Percentiles rank a stretch among this genome's conserved stretches.
phyloP scores from a whole-genome alignment of 2,888 invertebrate genomes.

The Erpobdella octoculata region DNA sequence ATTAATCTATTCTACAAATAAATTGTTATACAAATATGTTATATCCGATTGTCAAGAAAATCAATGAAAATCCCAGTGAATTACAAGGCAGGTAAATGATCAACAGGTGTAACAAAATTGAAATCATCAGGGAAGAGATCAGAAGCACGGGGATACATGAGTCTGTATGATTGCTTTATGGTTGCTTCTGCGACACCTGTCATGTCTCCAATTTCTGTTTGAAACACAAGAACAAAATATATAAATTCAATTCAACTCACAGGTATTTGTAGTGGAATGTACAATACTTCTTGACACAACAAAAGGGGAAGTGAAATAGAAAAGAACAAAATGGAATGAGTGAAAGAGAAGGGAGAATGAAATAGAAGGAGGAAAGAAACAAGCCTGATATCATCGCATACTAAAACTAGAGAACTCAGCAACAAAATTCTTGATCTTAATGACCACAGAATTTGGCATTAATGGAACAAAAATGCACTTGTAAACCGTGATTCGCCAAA shows the following conservation, averaged over 20 bases:
- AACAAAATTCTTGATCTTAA: too few relatives aligned
- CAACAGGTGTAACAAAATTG: constrained; percentile 86
- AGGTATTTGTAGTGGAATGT: background rate
- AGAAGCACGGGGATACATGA: constrained; percentile 87
- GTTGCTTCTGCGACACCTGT: constrained; percentile 97
- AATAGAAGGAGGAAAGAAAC: too few relatives aligned
- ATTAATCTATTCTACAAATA: too few relatives aligned
- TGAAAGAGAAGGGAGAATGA: too few relatives aligned
- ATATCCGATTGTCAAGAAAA: background rate
- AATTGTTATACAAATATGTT: background rate
- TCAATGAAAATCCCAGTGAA: background rate
- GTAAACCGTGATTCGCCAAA: too few relatives aligned
- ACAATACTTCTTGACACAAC: background rate
- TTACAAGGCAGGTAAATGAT: constrained; percentile 65
- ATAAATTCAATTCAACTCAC: background rate
- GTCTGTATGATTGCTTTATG: constrained; percentile 89
- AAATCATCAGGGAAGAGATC: constrained; percentile 92
- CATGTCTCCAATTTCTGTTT: constrained; percentile 84
- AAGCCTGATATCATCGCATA: too few relatives aligned
- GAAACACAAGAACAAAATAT: background rate
- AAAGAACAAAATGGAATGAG: too few relatives aligned
- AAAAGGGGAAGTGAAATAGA: too few relatives aligned
- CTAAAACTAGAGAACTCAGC: too few relatives aligned
- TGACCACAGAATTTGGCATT: too few relatives aligned
- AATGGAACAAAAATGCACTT: too few relatives aligned